Percentiles rank a stretch among this genome's conserved stretches.
Conservation (phyloP, 2,888 invertebrate genomes). For the Parapristionchus giblindavisi region DNA sequence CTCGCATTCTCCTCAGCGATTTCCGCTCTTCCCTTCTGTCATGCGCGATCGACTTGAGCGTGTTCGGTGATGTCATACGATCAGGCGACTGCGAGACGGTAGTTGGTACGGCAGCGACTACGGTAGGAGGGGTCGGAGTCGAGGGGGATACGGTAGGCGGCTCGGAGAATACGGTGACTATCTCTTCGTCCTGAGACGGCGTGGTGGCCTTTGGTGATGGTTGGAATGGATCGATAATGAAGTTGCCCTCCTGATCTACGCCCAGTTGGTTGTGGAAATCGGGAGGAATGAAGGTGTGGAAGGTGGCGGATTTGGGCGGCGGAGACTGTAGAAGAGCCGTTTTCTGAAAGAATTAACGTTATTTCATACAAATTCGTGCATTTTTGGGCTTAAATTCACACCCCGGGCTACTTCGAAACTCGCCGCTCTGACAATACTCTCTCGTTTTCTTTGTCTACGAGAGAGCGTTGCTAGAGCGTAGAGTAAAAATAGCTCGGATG, state of each 20-base stretch:
- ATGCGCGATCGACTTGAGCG: neutral
- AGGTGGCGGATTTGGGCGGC: conserved; percentile 23
- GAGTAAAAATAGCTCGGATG: no score
- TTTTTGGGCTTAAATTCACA: no score
- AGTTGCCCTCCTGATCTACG: conserved; percentile 23
- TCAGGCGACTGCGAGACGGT: neutral
- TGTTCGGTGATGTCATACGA: neutral
- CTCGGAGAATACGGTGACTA: neutral
- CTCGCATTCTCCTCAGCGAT: neutral
- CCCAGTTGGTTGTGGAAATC: conserved; percentile 33
- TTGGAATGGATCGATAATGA: neutral
- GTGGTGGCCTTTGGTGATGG: neutral
- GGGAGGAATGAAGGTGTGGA: conserved; percentile 32
- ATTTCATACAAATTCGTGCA: no score
- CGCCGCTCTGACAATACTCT: no score
- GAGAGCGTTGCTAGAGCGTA: no score
- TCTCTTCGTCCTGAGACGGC: neutral
- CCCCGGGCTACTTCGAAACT: no score
- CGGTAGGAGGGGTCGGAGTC: neutral
- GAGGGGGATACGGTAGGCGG: conserved; percentile 17
- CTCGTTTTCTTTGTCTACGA: no score
- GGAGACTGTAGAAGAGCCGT: neutral
- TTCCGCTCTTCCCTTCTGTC: conserved; percentile 10
- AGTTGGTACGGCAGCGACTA: neutral
- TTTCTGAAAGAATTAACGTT: neutral